Evolutionary conservation across 2,797 vertebrate species (phyloP), one percentile per base, ranked within the genome.

Genomic region (Phrynocephalus forsythii): DNA sequence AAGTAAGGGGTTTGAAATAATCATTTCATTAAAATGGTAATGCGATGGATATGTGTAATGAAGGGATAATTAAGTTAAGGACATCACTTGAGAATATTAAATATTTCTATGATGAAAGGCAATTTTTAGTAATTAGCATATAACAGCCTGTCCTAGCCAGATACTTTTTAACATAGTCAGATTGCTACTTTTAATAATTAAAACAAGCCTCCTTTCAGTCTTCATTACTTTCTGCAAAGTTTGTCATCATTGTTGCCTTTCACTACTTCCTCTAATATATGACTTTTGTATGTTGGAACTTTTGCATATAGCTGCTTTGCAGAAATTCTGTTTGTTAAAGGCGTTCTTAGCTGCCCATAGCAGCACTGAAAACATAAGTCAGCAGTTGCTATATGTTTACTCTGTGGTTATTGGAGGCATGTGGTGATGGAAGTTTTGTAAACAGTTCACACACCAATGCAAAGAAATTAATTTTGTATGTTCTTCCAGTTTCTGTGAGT

Each of bases 291-390:
- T 75, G 6, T 50, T 48, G 0, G 6, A 73, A 20, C 33, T 30
- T 82, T 81, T 75, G 44, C n/a, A 16, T 80, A 18, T 56, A 38
- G 44, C 22, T 80, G 9, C 38, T 79, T 38, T 60, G 52, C 20
- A 38, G 56, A 52, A 50, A 67, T n/a, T 38, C 60, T 67, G 28
- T 79, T 72, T 88, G 87, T 76, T 75, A 24, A 81, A 88, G 44
- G 69, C 20, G 48, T 81, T 48, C 15, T 85, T 20, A 68, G 60
- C 38, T 76, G 79, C 24, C 71, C 18, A 38, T 84, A 80, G 22
- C 33, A 75, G 56, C 67, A 79, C 76, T 48, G 50, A 83, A 30
- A 63, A 71, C 83, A 73, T 33, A 84, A 33, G 9, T 16, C 30
- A 44, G 69, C 56, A 76, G 69, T 86, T 72, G n/a, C 3, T 72